Base-by-base conservation (phyloP, 2,888 invertebrate species). In the Drosophila monieri region DNA sequence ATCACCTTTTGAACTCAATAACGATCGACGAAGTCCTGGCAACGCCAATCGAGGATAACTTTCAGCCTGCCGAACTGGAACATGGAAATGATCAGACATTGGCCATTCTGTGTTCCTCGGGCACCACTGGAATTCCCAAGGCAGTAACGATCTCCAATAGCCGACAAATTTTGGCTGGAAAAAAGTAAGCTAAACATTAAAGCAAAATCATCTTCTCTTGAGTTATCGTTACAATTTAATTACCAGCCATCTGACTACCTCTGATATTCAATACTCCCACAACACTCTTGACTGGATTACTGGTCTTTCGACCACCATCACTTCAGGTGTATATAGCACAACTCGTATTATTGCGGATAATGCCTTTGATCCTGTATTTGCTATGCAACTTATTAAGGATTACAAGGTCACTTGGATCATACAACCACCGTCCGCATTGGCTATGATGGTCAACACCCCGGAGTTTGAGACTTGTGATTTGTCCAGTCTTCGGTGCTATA, bases 41-140 rank as follows among this genome's bases (percentile, higher is more conserved):
- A 0, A 69, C 77, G 1, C 54, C 71, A 5, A 52, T 79, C 0
- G 65, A 65, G 14, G 15, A 37, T 0, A 47, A 76, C 15, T 84
- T 87, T 6, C 9, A 52, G 8, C 90, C 89, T 1, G 49, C 67
- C 23, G 72, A 60, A 2, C 57, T 89, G 10, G 80, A 78, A 4
- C 49, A 73, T 5, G 90, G 90, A 12, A 77, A 71, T 8, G 71
- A 88, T 55, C 88, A 90, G 60, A 83, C 78, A 0, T 72, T 89
- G 6, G 88, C 88, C 1, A 90, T 91, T 69, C 66, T 90, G 0
- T 88, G 90, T 39, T 85, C 91, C 0, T 90, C 90, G 5, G 91
- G 91, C 1, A 90, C 90, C 0, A 91, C 90, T 0, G 89, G 91
- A 0, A 52, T 46, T 0, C 89, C 90, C 2, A 91, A 91, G 56